Percentiles rank a stretch among this genome's conserved stretches.
Conservation (phyloP, 2,113 vertebrate species). For the Lutjanus erythropterus region DNA sequence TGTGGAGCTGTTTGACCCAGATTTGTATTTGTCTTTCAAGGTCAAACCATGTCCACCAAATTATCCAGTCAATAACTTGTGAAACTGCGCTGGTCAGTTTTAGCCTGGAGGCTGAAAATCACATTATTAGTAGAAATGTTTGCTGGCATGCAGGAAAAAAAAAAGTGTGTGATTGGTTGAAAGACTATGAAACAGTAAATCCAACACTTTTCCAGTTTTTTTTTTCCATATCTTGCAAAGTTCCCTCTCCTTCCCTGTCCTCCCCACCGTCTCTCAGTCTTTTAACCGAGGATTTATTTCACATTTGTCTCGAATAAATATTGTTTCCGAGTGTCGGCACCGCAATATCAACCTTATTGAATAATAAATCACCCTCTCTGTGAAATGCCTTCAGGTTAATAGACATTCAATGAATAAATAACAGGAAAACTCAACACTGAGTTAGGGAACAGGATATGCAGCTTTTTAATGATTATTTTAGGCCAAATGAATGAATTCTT, state of each 20-base stretch:
- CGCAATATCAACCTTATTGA: slow-evolving; percentile 62
- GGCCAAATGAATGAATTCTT: slow-evolving; percentile 73
- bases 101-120: slow-evolving; percentile 56
- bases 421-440: slow-evolving; percentile 46
- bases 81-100: slow-evolving; percentile 25
- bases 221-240: not conserved
- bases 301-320: slow-evolving; percentile 57
- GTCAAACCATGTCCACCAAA: slow-evolving; percentile 50
- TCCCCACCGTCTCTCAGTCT: not conserved
- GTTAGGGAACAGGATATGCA: slow-evolving; percentile 51
- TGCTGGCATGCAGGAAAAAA: not conserved
- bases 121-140: slow-evolving; percentile 32
- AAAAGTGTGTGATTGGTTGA: not conserved
- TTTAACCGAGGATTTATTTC: slow-evolving; percentile 42
- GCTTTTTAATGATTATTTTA: slow-evolving; percentile 75
- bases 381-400: slow-evolving; percentile 74
- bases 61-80: slow-evolving; percentile 59
- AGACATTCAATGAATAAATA: slow-evolving; percentile 75
- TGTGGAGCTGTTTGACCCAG: slow-evolving; percentile 60
- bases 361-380: slow-evolving; percentile 59
- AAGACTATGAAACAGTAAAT: slow-evolving; percentile 1
- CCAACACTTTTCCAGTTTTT: not conserved
- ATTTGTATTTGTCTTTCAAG: slow-evolving; percentile 60
- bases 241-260: not conserved
- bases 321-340: slow-evolving; percentile 55